Conservation (phyloP, 2,888 invertebrate species). For the Anthophora plumipes region DNA sequence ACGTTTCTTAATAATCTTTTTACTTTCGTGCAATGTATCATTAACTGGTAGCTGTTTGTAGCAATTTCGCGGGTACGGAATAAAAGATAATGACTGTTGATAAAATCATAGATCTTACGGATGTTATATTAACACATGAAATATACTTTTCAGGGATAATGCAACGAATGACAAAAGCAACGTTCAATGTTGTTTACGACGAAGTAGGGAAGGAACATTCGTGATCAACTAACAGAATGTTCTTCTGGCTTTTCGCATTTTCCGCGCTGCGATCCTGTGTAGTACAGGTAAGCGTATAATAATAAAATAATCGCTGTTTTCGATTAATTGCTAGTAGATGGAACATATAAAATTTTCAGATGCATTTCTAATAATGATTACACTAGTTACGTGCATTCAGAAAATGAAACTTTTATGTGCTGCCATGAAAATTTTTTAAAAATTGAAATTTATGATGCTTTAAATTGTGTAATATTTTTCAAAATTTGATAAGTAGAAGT, state of each 20-base stretch:
- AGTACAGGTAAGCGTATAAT: conserved; percentile 17
- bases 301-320: not conserved
- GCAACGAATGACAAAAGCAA: not conserved
- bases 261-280: conserved; percentile 2
- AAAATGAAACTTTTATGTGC: no score
- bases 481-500: no score
- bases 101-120: conserved; percentile 23
- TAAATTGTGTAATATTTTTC: no score
- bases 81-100: conserved; percentile 9
- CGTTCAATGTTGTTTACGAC: not conserved
- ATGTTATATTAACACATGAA: not conserved
- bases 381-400: no score
- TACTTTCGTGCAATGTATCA: not conserved
- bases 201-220: not conserved
- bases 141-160: not conserved
- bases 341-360: no score
- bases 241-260: not conserved
- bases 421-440: no score
- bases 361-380: no score
- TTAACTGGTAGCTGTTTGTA: not conserved
- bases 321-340: not conserved
- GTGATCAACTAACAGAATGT: conserved; percentile 16
- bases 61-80: no score
- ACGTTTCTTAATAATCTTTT: not conserved
- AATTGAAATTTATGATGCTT: no score